Evolutionary conservation across 2,797 vertebrate species (phyloP).

Genomic region (Enteromius anoplus): DNA sequence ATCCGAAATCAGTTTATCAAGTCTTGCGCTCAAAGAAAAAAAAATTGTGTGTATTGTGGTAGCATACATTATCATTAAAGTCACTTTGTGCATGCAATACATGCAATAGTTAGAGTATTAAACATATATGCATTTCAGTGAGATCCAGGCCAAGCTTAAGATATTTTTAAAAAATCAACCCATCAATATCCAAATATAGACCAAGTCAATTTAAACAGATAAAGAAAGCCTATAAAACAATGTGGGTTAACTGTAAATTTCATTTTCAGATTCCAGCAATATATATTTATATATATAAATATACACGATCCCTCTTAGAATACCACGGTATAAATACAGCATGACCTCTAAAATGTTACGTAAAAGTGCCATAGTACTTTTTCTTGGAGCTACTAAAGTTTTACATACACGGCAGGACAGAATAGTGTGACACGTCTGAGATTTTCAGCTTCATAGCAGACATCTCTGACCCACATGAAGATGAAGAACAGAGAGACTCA

Average conservation of each 20-base stretch:
- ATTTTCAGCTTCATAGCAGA: not conserved
- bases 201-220: not conserved
- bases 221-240: not conserved
- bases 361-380: not conserved
- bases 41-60: not conserved
- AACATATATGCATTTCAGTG: not conserved
- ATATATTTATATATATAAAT: too few species aligned
- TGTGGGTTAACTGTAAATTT: not conserved
- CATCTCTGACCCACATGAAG: not conserved
- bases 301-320: not conserved
- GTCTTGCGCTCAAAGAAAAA: not conserved
- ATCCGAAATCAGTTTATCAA: conserved; percentile 31
- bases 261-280: not conserved
- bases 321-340: not conserved
- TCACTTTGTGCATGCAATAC: not conserved
- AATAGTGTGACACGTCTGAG: not conserved
- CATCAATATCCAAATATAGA: not conserved
- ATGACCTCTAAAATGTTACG: not conserved
- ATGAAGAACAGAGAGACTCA: not conserved
- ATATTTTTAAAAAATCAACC: not conserved
- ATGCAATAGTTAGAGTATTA: not conserved
- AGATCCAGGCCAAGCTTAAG: not conserved
- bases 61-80: not conserved
- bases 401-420: not conserved
- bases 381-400: not conserved